Evolutionary conservation across 2,888 invertebrate genomes (phyloP).

Genomic region (Vesta saturnalis): DNA sequence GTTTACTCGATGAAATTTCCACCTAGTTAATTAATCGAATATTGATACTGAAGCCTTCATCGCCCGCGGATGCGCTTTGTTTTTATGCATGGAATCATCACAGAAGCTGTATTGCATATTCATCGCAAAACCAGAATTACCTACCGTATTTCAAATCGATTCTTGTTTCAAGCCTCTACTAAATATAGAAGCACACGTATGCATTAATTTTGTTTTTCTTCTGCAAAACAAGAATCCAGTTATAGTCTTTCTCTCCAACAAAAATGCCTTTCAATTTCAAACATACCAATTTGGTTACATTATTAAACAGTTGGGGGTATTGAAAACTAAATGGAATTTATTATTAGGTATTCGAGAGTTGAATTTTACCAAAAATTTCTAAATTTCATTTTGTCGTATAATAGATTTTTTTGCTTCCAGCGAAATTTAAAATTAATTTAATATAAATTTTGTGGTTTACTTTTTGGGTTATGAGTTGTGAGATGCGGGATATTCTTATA

Average conservation of each 20-base stretch:
- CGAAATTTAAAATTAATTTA: no score
- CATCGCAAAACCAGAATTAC: slow-evolving; percentile 38
- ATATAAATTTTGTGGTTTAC: no score
- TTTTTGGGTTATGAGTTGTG: no score
- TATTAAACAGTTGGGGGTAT: neutral
- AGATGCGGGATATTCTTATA: no score
- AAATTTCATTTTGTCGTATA: no score
- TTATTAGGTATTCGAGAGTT: neutral
- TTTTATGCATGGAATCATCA: slow-evolving; percentile 43
- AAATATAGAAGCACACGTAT: no score
- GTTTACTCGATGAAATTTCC: slow-evolving; percentile 21
- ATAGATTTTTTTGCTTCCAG: no score
- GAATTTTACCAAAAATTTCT: no score
- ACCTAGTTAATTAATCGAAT: slow-evolving; percentile 50
- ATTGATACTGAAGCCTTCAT: slow-evolving; percentile 46
- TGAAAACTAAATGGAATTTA: neutral
- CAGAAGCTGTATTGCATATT: slow-evolving; percentile 41
- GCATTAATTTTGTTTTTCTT: neutral
- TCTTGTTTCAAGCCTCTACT: slow-evolving; percentile 30
- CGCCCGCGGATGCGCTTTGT: slow-evolving; percentile 40
- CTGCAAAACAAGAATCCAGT: neutral
- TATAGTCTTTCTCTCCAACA: no score
- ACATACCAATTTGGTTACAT: neutral
- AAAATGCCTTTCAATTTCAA: no score
- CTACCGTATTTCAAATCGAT: slow-evolving; percentile 35